Base-by-base conservation (phyloP, 1,140 invertebrate genomes). In the Macrocentrus cingulum region DNA sequence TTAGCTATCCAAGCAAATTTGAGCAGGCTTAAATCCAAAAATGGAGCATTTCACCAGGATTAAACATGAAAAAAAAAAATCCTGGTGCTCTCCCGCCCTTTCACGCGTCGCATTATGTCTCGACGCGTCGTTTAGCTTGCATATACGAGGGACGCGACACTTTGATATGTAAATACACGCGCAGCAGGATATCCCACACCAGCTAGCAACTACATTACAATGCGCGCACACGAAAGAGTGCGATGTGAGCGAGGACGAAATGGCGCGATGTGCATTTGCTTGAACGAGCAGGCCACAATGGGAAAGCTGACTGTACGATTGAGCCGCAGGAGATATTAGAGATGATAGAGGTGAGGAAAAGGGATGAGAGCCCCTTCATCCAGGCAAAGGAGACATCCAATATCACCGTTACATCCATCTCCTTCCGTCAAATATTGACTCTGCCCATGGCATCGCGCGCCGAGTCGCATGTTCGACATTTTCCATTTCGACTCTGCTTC, bases 361-460 rank as follows among this genome's bases (percentile, higher is more conserved):
- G 45, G 54, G 37, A 57, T 45, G 44, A 49, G 50, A 56, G 18
- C 7, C 53, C 39, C 42, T 34, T 39, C 46, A 51, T 49, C 44
- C 44, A 41, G 25, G 51, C 45, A 15, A 50, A 54, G 61, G 65
- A 71, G 69, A 75, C 74, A 77, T 77, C 68, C 75, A 76, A 78
- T 78, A 77, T 76, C 67, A 52, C 67, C 60, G 74, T 76, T 74
- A n/a, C n/a, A n/a, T n/a, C n/a, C n/a, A 77, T 79, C 74, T 75
- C 69, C 60, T 69, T 66, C 69, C 59, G 74, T 70, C 76, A n/a
- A 76, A 79, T 79, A 75, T 77, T 78, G 70, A 72, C 71, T 66
- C 42, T 20, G 18, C n/a, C n/a, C n/a, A n/a, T n/a, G n/a, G n/a
- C n/a, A n/a, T n/a, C n/a, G 25, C 44, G 20, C 15, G 18, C 45